Evolutionary conservation across 2,888 invertebrate species (phyloP).

Genomic region (Thelaira solivaga): DNA sequence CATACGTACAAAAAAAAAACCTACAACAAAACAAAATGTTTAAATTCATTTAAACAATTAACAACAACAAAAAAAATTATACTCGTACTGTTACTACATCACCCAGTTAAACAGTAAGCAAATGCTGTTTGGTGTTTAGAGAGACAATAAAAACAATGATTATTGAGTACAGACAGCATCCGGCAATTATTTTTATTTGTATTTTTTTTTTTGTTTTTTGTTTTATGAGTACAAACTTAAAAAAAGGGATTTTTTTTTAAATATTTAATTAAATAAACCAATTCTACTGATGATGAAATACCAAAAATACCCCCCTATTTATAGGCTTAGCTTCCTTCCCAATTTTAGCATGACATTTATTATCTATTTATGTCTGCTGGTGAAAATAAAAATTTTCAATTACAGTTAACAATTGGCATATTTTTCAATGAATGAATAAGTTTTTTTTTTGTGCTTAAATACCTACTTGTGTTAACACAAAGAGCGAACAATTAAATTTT

Average conservation of each 20-base stretch:
- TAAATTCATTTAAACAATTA: slow-evolving; percentile 31
- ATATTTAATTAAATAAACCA: background rate
- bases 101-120: slow-evolving; percentile 23
- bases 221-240: slow-evolving; percentile 5
- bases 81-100: slow-evolving; percentile 20
- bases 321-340: slow-evolving; percentile 8
- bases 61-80: slow-evolving; percentile 17
- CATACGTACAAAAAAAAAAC: too few species aligned
- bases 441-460: slow-evolving; percentile 1
- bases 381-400: background rate
- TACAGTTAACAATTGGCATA: slow-evolving; percentile 49
- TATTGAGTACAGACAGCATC: slow-evolving; percentile 54
- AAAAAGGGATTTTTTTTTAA: background rate
- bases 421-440: slow-evolving; percentile 48
- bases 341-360: slow-evolving; percentile 8
- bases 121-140: background rate
- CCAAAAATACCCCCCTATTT: too few species aligned
- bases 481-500: slow-evolving; percentile 19
- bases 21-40: background rate
- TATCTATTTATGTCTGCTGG: slow-evolving; percentile 18
- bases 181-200: slow-evolving; percentile 43
- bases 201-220: background rate
- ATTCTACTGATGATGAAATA: too few species aligned
- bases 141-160: slow-evolving; percentile 10
- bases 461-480: too few species aligned